Base-by-base conservation (phyloP, 2,888 invertebrate species). In the Phortica okadai region DNA sequence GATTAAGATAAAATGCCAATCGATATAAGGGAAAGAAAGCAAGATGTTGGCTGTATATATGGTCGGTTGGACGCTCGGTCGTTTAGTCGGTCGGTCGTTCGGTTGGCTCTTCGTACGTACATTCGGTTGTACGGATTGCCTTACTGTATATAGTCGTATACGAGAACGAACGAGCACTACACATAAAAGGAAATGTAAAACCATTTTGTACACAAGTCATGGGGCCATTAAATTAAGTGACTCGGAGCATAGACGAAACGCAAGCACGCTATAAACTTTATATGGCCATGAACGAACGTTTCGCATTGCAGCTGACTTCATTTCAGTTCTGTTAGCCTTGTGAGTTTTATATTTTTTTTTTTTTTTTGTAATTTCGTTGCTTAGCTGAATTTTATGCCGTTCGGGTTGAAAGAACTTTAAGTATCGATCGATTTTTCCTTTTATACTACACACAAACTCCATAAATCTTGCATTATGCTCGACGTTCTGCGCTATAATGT, bases 161-260 rank as follows among this genome's bases (percentile, higher is more conserved):
- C 21, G 25, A 25, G 16, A 64, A 44, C 70, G 16, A 64, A 44
- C 70, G 73, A 66, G 54, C 54, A 54, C 74, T 75, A 70, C 80
- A 76, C 82, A 81, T 78, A 81, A 86, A 86, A 86, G 88, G 86
- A 87, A 86, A 86, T 86, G 86, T 86, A 86, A 87, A 86, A 86
- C 85, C 88, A 86, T 86, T 86, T 87, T 85, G 86, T 83, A 87
- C 85, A 87, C 88, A 85, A 85, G 86, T 87, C 85, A 85, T 86
- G 85, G 85, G 85, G 85, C 86, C 50, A 50, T 14, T 50, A 50
- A 8, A 50, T 50, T 50, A 50, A 50, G 50, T 50, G 50, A 59
- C 74, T 79, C 81, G 84, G 82, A 79, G 84, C 81, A 82, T 83
- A 84, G 83, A 86, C 85, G 85, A 85, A 85, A 86, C 80, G 76